Base-by-base conservation (phyloP, 2,113 vertebrate species). In the Saccopteryx leptura region DNA sequence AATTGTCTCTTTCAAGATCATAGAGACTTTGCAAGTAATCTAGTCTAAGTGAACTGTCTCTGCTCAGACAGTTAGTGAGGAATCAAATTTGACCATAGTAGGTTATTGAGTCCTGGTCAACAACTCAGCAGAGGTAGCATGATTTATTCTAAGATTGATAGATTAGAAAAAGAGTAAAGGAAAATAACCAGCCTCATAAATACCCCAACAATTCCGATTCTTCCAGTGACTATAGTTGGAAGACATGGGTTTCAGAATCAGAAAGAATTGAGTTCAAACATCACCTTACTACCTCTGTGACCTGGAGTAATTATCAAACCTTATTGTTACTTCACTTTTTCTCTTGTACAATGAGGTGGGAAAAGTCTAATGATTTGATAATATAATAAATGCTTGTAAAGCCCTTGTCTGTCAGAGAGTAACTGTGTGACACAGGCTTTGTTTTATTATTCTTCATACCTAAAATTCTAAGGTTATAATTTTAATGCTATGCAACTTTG, bases 31-130 rank as follows among this genome's bases (percentile, higher is more conserved):
- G 9, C 3, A n/a, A 52, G 66, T n/a, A 33, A 76, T 66, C 15
- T 7, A 33, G 18, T 78, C 13, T 63, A 78, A 33, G 10, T 21
- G 56, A 15, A 11, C 1, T 24, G 7, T 58, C 23, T 66, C 9
- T 33, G 54, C 17, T 75, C 54, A 28, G 26, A 46, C 7, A 9
- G 2, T 0, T 48, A 14, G 50, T 14, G 28, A 71, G 14, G 31
- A 56, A 58, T n/a, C 5, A 2, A 79, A 8, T 1, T 13, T 1
- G n/a, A 46, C 3, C 31, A 6, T 5, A 26, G 1, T 1, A 50
- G 26, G 48, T 12, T n/a, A 48, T 39, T 33, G 23, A 50, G 7
- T 46, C 3, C 68, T 60, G 3, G 3, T 60, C 48, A 52, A 19
- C 31, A 86, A 61, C 12, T 31, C 21, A 56, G 7, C 21, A 74